Conservation (phyloP, 2,113 vertebrate genomes). For the Pholis gunnellus region DNA sequence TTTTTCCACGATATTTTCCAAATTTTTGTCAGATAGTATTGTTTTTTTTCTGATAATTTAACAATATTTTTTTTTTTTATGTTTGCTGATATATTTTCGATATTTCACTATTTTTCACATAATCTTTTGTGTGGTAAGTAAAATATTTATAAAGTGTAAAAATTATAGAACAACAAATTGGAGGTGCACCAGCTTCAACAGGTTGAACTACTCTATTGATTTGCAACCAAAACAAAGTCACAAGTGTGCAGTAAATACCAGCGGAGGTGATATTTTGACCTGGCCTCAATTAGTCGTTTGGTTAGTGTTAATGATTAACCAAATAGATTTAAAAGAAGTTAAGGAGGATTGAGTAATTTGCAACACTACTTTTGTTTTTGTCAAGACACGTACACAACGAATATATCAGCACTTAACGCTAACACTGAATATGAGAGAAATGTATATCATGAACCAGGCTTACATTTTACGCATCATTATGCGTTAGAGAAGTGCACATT, state of each 20-base stretch:
- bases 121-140: not conserved
- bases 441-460: not conserved
- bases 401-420: not conserved
- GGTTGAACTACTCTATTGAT: slow-evolving; percentile 71
- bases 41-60: not conserved
- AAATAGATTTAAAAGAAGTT: slow-evolving; percentile 58
- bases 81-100: not conserved
- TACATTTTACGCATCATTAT: not conserved
- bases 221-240: slow-evolving; percentile 72
- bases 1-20: not conserved
- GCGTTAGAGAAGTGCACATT: no score
- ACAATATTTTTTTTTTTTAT: not conserved
- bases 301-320: slow-evolving; percentile 79
- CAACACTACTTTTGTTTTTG: slow-evolving; percentile 23
- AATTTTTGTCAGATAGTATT: not conserved
- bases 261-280: slow-evolving; percentile 69
- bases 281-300: slow-evolving; percentile 63
- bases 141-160: not conserved
- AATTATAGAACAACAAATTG: not conserved
- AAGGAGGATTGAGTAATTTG: slow-evolving; percentile 33
- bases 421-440: not conserved
- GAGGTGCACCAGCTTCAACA: slow-evolving; percentile 7
- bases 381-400: not conserved
- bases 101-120: not conserved
- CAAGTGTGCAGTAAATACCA: slow-evolving; percentile 80